Conservation (phyloP, 2,797 vertebrate species). For the Anniella stebbinsi region DNA sequence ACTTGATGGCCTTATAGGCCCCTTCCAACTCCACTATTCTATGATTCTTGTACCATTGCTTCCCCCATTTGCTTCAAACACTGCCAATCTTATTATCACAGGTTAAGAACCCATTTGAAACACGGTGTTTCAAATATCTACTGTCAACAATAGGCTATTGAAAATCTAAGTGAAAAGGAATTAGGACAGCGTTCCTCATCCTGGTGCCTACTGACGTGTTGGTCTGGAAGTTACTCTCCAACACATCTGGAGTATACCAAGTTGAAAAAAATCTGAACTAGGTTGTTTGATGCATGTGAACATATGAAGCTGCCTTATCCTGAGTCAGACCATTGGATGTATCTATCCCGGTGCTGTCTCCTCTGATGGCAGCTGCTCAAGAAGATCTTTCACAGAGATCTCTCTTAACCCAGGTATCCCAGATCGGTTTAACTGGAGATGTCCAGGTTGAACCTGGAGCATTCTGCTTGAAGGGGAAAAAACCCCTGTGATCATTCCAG, state of each 20-base stretch:
- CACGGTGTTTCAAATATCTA: not conserved
- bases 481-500: too few species aligned
- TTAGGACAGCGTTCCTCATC: too few species aligned
- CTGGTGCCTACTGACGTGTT: too few species aligned
- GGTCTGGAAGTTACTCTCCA: too few species aligned
- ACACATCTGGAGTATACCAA: too few species aligned
- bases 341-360: not conserved
- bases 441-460: not conserved
- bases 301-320: too few species aligned
- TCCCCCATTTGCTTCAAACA: not conserved
- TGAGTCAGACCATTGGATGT: not conserved
- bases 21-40: too few species aligned
- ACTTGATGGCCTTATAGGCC: too few species aligned
- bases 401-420: too few species aligned
- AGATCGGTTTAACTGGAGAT: too few species aligned
- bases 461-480: not conserved
- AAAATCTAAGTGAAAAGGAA: not conserved
- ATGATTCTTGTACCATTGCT: not conserved
- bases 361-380: not conserved
- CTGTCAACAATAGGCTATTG: not conserved
- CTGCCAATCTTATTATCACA: not conserved
- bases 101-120: not conserved
- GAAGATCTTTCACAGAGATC: not conserved
- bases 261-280: too few species aligned
- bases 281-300: too few species aligned